Base-by-base conservation (phyloP, 2,888 invertebrate genomes). In the Zhuqinia jingwanae region DNA sequence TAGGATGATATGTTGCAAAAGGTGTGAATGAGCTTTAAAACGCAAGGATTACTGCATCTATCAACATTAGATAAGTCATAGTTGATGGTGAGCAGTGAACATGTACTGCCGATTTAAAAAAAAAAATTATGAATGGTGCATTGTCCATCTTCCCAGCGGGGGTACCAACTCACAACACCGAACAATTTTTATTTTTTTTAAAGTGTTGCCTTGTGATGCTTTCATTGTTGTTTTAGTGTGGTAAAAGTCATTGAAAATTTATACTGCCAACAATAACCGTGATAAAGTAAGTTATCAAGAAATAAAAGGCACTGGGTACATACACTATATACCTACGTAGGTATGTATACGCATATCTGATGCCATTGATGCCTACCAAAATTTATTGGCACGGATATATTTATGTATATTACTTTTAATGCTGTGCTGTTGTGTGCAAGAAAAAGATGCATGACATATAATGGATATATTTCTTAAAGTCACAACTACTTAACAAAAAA, bases 81-180 rank as follows among this genome's bases (percentile, higher is more conserved):
- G 17, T 27, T 50, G 13, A 42, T 70, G 25, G 42, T n/a, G 25
- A 63, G 63, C 30, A 63, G 25, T 22, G 11, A 17, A n/a, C 17
- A 63, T 5, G 30, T 20, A 75, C 8, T 22, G 77, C 56, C 45
- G 20, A 58, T 76, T 77, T 77, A 60, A n/a, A n/a, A n/a, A n/a
- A n/a, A n/a, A n/a, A n/a, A 6, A 6, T 36, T 77, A 77, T 77
- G 70, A 70, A 76, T 76, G 76, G 42, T 58, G 36, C 76, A 76
- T 76, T 76, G 76, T 76, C 42, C 76, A 30, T 22, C 56, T 20
- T 58, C n/a, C 36, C 76, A 76, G 76, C 58, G 30, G 76, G 70
- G 13, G 25, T 47, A 70, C 0, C 36, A 36, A 36, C 8, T 36
- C 36, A 36, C 36, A 36, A 36, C 36, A 25, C 25, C 22, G 25